Conservation (phyloP, 2,113 vertebrate genomes). For the Meriones unguiculatus region DNA sequence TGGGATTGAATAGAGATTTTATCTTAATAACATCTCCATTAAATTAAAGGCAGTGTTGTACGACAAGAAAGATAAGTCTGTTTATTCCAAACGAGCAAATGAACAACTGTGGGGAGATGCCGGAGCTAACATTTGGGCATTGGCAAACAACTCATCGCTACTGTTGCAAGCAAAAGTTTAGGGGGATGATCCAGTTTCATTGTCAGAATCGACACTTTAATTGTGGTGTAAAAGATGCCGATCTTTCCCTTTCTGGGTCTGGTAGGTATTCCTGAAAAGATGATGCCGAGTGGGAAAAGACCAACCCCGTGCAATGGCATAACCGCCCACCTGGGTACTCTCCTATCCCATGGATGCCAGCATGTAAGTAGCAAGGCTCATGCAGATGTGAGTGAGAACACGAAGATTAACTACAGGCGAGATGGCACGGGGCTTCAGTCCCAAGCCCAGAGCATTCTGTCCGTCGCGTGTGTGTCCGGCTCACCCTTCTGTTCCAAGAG, state of each 20-base stretch:
- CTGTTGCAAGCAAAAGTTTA: slow-evolving; percentile 65
- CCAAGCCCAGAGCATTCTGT: background rate
- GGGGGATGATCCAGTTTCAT: slow-evolving; percentile 78
- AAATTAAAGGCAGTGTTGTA: slow-evolving; percentile 84
- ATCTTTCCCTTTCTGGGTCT: slow-evolving; percentile 69
- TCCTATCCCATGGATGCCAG: background rate
- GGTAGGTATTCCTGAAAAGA: slow-evolving; percentile 66
- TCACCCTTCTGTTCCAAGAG: too few species aligned
- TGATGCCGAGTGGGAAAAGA: slow-evolving; percentile 53
- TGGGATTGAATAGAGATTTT: slow-evolving; percentile 85
- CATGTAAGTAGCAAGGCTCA: background rate
- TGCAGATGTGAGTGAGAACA: slow-evolving; percentile 1
- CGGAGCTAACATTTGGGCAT: slow-evolving; percentile 65
- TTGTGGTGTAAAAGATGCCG: slow-evolving; percentile 75
- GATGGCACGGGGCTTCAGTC: background rate
- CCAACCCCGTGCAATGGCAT: slow-evolving; percentile 50
- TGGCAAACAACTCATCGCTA: slow-evolving; percentile 68
- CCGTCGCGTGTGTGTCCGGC: background rate
- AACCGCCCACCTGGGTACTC: background rate
- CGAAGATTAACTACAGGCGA: slow-evolving; percentile 1
- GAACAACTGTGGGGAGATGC: slow-evolving; percentile 66
- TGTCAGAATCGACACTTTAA: slow-evolving; percentile 82
- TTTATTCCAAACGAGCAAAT: slow-evolving; percentile 81
- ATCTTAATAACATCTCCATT: slow-evolving; percentile 88
- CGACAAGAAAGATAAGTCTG: slow-evolving; percentile 82